Conservation (phyloP, 1,140 invertebrate genomes). For the Drosophila sp. region DNA sequence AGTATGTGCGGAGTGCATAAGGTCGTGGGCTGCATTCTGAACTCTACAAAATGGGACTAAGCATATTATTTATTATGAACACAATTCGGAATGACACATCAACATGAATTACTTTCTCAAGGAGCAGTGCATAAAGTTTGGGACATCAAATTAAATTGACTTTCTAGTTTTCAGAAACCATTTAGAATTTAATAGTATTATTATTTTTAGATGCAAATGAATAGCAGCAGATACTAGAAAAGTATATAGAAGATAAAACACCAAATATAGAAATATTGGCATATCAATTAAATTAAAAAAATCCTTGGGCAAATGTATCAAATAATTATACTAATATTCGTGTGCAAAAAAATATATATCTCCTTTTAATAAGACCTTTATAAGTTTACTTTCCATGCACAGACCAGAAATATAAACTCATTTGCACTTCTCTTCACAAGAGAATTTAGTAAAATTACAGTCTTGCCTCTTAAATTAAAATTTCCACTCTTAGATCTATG, state of each 20-base stretch:
- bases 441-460: neutral
- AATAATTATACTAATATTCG: too few species aligned
- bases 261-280: too few species aligned
- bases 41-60: slow-evolving; percentile 18
- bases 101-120: slow-evolving; percentile 22
- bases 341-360: too few species aligned
- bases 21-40: slow-evolving; percentile 52
- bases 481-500: neutral
- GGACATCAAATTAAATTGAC: neutral
- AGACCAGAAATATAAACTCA: neutral
- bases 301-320: too few species aligned
- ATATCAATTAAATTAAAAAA: too few species aligned
- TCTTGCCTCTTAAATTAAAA: neutral
- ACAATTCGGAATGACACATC: slow-evolving; percentile 31
- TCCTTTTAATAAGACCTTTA: too few species aligned
- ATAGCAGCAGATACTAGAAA: too few species aligned
- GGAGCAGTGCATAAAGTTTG: neutral
- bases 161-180: neutral
- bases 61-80: slow-evolving; percentile 34
- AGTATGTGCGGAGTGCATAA: slow-evolving; percentile 31
- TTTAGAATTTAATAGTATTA: neutral
- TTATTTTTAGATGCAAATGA: neutral
- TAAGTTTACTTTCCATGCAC: too few species aligned
- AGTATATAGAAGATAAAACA: too few species aligned
- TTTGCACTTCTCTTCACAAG: neutral